Evolutionary conservation across 2,888 invertebrate species (phyloP), one percentile per base, ranked within the genome.

Genomic region (Theodoxus fluviatilis): DNA sequence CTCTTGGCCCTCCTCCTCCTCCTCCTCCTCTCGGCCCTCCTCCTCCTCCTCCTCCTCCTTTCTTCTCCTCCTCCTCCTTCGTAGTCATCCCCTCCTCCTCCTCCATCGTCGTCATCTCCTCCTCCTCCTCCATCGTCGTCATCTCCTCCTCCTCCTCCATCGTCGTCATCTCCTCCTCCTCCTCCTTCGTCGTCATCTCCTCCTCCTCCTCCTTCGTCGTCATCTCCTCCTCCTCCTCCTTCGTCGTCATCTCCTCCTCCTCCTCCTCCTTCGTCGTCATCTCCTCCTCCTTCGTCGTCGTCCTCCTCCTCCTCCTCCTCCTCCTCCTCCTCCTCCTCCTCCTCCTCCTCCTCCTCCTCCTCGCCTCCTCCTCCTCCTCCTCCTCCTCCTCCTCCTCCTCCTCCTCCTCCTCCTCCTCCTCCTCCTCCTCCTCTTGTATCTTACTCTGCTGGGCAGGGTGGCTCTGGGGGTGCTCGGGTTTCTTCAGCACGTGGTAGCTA

Each of bases 401-500:
- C 7, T 66, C 70, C 28, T 66, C 70, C 28, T 67, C 70, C 28
- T 66, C 70, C 28, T 57, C 70, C 22, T 67, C 67, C n/a, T 67
- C 67, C n/a, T 66, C 40, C 28, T 37, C 52, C 59, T 68, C 37
- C 22, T 68, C 47, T 37, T 67, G 40, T 49, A 55, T 52, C 2
- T 40, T 6, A 59, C 61, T 40, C 22, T 71, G 71, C 72, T 66
- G 72, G 70, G 43, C 72, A 69, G 9, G 69, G 52, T 31, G 70
- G n/a, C n/a, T n/a, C 18, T 47, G 35, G 35, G 35, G 47, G 67
- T 67, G 57, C 22, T 57, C 67, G 9, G 67, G 70, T 18, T 70
- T 71, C 33, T 70, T 68, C 18, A 72, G 70, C 69, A 71, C 67
- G 33, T 73, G 73, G 59, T 74, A 73, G 49, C 35, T 37, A n/a